phyloP scores from a whole-genome alignment of 1,140 invertebrate genomes.

The Schmidtea mediterranea region DNA sequence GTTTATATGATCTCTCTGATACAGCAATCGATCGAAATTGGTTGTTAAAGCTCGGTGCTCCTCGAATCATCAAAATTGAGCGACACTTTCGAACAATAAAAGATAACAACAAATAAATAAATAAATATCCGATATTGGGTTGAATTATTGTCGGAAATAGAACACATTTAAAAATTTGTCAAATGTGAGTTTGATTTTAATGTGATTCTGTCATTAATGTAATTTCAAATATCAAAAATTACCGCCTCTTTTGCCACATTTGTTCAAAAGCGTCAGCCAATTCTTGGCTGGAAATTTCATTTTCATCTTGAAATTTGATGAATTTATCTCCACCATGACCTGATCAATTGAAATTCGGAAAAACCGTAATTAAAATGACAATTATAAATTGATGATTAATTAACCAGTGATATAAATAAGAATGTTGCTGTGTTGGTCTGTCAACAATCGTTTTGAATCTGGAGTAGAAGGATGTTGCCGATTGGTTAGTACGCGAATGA shows the following conservation, averaged over 20 bases:
- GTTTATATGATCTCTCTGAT: no score
- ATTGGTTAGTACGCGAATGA: slow-evolving; percentile 75
- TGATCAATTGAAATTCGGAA: no score
- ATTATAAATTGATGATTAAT: background rate
- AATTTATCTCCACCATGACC: slow-evolving; percentile 97
- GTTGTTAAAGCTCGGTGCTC: no score
- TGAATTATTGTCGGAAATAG: no score
- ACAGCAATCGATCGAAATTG: no score
- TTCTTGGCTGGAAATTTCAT: slow-evolving; percentile 89
- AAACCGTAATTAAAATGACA: background rate
- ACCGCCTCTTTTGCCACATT: slow-evolving; percentile 93
- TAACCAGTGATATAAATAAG: slow-evolving; percentile 56
- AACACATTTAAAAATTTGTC: no score
- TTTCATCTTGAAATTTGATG: slow-evolving; percentile 93
- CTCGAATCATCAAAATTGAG: no score
- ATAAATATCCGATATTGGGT: no score
- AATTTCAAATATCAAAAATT: slow-evolving; percentile 6
- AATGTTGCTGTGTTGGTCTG: slow-evolving; percentile 86
- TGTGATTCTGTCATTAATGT: slow-evolving; percentile 4
- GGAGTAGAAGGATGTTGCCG: slow-evolving; percentile 62
- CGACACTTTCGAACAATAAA: no score
- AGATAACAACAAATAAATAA: no score
- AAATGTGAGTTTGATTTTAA: no score
- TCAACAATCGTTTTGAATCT: slow-evolving; percentile 67
- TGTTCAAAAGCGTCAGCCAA: slow-evolving; percentile 90